Conservation (phyloP, 2,888 invertebrate species). For the Cylindroiulus punctatus region DNA sequence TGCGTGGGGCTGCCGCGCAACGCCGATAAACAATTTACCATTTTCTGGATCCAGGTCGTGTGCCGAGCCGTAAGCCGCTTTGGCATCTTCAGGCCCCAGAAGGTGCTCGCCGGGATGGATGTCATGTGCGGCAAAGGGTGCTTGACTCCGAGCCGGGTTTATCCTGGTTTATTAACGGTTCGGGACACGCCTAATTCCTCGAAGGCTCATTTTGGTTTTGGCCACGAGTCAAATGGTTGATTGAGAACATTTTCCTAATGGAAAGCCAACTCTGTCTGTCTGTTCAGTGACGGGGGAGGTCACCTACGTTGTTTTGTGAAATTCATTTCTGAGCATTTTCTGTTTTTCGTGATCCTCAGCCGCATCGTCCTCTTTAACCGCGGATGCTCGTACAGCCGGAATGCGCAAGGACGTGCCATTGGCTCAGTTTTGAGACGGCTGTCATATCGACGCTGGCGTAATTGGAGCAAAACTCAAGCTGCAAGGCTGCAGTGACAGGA, state of each 20-base stretch:
- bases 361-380: not conserved
- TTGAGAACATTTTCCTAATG: not conserved
- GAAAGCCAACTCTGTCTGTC: not conserved
- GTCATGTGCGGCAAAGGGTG: not conserved
- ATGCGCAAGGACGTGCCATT: constrained; percentile 9
- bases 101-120: too few species aligned
- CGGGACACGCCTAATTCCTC: not conserved
- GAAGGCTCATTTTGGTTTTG: not conserved
- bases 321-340: not conserved
- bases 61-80: not conserved
- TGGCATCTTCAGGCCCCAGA: not conserved
- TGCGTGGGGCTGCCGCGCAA: not conserved
- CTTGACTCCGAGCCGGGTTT: not conserved
- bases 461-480: not conserved
- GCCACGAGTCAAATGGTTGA: not conserved
- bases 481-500: too few species aligned
- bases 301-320: not conserved
- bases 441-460: not conserved
- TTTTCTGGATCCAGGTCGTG: not conserved
- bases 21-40: not conserved
- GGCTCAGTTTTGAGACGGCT: not conserved
- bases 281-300: not conserved
- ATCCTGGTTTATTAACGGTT: not conserved
- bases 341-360: not conserved
- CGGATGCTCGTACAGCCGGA: not conserved